phyloP scores from a whole-genome alignment of 2,113 vertebrate genomes.

The Pangasianodon hypophthalmus region DNA sequence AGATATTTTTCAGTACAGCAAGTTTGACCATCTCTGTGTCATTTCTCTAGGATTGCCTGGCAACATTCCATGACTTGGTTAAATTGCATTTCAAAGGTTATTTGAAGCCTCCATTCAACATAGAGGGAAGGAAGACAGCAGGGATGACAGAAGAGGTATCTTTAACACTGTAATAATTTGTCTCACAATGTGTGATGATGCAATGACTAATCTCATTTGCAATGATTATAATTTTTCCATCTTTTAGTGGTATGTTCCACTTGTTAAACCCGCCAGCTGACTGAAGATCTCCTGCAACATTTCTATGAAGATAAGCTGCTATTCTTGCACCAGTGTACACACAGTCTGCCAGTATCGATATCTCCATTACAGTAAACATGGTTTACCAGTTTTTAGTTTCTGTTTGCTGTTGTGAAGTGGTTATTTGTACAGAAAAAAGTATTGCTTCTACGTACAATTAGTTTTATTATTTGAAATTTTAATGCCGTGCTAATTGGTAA shows the following conservation, averaged over 20 bases:
- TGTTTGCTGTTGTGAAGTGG: conserved; percentile 7
- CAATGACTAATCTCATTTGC: neutral
- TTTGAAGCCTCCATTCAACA: conserved; percentile 70
- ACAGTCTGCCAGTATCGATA: neutral
- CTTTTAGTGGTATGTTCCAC: conserved; percentile 68
- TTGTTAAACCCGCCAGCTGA: conserved; percentile 66
- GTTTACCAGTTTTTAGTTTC: neutral
- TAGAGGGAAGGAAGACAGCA: conserved; percentile 65
- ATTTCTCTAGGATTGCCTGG: conserved; percentile 61
- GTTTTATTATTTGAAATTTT: neutral
- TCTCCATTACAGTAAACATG: neutral
- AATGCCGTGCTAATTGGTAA: neutral
- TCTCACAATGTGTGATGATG: neutral
- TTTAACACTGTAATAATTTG: neutral
- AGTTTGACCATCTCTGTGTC: neutral
- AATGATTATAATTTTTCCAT: conserved; percentile 5
- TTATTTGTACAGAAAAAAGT: neutral
- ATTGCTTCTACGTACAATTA: neutral
- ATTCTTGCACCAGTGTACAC: neutral
- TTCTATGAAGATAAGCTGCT: neutral
- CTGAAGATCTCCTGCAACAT: conserved; percentile 21
- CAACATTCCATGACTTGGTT: conserved; percentile 69
- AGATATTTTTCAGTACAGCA: neutral
- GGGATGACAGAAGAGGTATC: conserved; percentile 70
- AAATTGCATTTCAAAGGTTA: conserved; percentile 69